These are phyloP conservation scores for Charina bottae DNA, from an alignment of 2,113 vertebrate genomes.

Conservation along the genomic window DNA sequence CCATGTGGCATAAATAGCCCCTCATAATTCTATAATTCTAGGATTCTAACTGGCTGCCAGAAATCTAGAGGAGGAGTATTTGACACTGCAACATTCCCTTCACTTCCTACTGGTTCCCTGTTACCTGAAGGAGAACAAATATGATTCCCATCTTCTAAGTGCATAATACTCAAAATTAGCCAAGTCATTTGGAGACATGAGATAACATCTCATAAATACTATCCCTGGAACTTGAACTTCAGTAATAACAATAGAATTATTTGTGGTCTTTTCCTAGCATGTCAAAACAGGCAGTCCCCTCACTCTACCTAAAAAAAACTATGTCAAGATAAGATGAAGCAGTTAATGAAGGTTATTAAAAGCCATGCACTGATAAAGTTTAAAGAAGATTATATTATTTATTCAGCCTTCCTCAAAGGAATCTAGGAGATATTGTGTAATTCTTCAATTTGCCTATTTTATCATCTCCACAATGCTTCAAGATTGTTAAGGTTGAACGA, in stretches of 20 bases:
- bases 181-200: background rate
- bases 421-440: background rate
- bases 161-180: background rate
- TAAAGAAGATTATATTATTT: background rate
- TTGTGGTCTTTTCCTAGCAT: background rate
- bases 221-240: background rate
- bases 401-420: background rate
- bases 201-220: background rate
- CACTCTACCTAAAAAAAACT: background rate
- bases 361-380: background rate
- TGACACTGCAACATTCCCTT: background rate
- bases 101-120: background rate
- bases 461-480: background rate
- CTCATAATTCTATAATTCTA: background rate
- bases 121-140: background rate
- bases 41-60: background rate
- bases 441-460: background rate
- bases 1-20: background rate
- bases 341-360: background rate
- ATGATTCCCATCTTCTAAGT: background rate
- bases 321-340: background rate
- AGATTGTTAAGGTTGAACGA: background rate
- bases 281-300: background rate
- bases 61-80: background rate
- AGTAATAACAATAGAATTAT: background rate